Percentiles rank a stretch among this genome's conserved stretches.
Evolutionary conservation across 2,888 invertebrate species (phyloP).

Genomic region (Didymodactylos carnosus): DNA sequence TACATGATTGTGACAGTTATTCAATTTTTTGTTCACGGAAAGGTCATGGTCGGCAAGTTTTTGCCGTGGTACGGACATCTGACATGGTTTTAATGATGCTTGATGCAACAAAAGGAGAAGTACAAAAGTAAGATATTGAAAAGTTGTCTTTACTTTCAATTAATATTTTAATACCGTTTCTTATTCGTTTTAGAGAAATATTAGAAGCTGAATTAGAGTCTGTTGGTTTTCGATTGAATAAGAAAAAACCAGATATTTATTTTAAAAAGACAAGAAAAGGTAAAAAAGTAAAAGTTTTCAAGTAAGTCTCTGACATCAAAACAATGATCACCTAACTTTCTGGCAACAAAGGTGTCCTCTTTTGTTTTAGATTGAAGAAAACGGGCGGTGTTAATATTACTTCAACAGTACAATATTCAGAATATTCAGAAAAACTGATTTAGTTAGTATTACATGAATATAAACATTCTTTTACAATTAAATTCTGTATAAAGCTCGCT

Average conservation of each 20-base stretch:
- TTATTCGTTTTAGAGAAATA: too few species aligned
- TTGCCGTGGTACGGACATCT: constrained; percentile 91
- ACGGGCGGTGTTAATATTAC: constrained; percentile 91
- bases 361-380: constrained; percentile 54
- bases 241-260: constrained; percentile 84
- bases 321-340: too few species aligned
- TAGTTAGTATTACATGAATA: constrained; percentile 95
- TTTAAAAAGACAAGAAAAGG: constrained; percentile 90
- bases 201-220: constrained; percentile 85
- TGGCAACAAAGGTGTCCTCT: too few species aligned
- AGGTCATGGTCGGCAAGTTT: constrained; percentile 76
- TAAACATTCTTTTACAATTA: constrained; percentile 46
- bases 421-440: constrained; percentile 83
- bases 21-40: too few species aligned
- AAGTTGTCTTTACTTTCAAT: neutral
- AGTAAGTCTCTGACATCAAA: too few species aligned
- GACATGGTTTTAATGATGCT: constrained; percentile 96
- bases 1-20: too few species aligned
- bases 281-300: constrained; percentile 28
- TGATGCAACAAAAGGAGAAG: constrained; percentile 92
- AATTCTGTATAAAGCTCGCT: neutral
- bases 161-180: constrained; percentile 17
- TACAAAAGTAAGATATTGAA: constrained; percentile 43
- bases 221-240: constrained; percentile 88
- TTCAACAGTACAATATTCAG: constrained; percentile 73